Evolutionary conservation across 2,113 vertebrate species (phyloP).

Genomic region (Odobenus rosmarus): DNA sequence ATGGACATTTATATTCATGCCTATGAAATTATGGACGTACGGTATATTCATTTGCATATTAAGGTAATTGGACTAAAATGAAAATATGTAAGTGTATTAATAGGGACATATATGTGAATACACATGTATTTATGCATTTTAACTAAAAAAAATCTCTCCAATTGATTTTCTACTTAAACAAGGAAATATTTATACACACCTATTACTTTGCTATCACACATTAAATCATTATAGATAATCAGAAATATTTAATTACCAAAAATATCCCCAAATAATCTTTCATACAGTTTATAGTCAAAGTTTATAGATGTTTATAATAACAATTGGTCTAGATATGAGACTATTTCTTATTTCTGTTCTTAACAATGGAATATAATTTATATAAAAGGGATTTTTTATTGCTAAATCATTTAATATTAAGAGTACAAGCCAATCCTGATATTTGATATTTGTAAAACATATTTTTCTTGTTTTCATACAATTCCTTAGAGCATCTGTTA

Average conservation of each 20-base stretch:
- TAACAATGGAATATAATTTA: not conserved
- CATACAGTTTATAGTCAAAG: not conserved
- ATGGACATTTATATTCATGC: not conserved
- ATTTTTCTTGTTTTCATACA: not conserved
- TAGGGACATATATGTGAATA: not conserved
- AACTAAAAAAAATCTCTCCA: not conserved
- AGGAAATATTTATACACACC: not conserved
- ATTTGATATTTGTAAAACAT: not conserved
- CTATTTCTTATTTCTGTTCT: not conserved
- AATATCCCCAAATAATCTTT: not conserved
- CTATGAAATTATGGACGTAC: not conserved
- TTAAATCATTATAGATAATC: not conserved
- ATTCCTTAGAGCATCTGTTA: not conserved
- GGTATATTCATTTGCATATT: not conserved
- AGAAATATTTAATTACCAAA: not conserved
- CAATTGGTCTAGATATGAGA: not conserved
- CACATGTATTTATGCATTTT: not conserved
- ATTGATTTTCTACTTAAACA: not conserved
- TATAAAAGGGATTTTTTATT: not conserved
- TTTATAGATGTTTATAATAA: not conserved
- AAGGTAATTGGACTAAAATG: not conserved
- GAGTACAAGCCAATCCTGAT: not conserved
- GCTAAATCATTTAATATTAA: not conserved
- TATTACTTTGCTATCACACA: not conserved
- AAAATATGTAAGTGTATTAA: not conserved